Percentiles rank a stretch among this genome's conserved stretches.
These are phyloP conservation scores for Mungos mungo DNA, from an alignment of 2,113 vertebrate species.

Conservation along the genomic window DNA sequence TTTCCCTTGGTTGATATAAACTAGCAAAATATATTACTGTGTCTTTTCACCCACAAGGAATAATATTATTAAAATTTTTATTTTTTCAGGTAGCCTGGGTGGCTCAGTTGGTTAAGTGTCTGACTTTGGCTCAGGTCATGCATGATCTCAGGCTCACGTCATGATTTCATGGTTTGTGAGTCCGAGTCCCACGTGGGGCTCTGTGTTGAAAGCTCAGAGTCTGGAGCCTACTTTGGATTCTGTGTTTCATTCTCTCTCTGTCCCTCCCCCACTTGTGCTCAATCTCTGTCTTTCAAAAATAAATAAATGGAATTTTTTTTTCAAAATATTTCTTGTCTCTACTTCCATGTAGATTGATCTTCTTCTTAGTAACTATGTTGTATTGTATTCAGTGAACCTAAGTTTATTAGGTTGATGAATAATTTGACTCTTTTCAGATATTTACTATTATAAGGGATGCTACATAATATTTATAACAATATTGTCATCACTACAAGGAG, in stretches of 20 bases:
- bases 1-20: background rate
- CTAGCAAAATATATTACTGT: background rate
- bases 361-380: background rate
- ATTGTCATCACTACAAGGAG: background rate
- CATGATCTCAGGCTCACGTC: too few relatives aligned
- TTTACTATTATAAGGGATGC: constrained; percentile 1
- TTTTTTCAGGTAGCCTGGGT: background rate
- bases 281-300: too few relatives aligned
- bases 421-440: constrained; percentile 7
- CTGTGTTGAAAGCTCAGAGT: too few relatives aligned
- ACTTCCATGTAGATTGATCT: background rate
- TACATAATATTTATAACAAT: background rate
- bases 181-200: too few relatives aligned
- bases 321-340: background rate
- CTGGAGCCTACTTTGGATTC: too few relatives aligned
- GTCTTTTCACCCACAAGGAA: background rate
- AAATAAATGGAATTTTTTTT: background rate
- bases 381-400: constrained; percentile 7
- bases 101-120: too few relatives aligned
- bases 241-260: too few relatives aligned
- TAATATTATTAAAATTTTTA: constrained; percentile 24
- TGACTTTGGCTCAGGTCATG: too few relatives aligned
- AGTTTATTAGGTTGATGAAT: constrained; percentile 4
- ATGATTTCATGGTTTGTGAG: too few relatives aligned
- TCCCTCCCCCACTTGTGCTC: too few relatives aligned